Evolutionary conservation across 2,113 vertebrate species (phyloP), one percentile per base, ranked within the genome.

Genomic region (Cinclus mexicanus): DNA sequence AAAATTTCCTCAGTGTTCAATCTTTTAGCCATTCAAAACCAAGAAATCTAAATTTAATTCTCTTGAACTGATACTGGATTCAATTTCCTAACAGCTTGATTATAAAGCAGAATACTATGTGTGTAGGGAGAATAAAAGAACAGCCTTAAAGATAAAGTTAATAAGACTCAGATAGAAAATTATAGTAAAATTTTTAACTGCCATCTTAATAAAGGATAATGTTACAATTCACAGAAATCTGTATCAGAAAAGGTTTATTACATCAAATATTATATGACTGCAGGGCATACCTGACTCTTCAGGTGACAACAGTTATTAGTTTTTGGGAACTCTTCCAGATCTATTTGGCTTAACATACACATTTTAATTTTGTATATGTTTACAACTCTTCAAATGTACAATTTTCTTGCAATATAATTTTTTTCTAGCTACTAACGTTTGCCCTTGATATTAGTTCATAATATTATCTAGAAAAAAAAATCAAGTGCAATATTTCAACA

Each of bases 41-140:
- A 13, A 95, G 37, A 22, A 86, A 88, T 80, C 53, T 82, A 75
- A 90, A 90, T 81, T 74, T 90, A 87, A 67, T 93, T 93, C 56
- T 83, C 72, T 91, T 76, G 56, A 94, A 83, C 64, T 41, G 82
- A 65, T 83, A 29, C 26, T 86, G 59, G 47, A 91, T 96, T 93
- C 81, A 90, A 82, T 94, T 96, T 91, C 86, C 87, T 94, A 94
- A 82, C 95, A 81, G 22, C 69, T 86, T 82, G 86, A 97, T 53
- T 69, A 77, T 23, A 71, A 91, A 94, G 9, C 53, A 80, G 39
- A 85, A 37, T 61, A n/a, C 31, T 74, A 14, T 67, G 39, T 68
- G 20, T 68, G 63, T 33, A 70, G 56, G 17, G 56, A 87, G 63
- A 86, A 85, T 71, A 85, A 87, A 84, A 88, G 46, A 80, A 49